phyloP scores from a whole-genome alignment of 2,113 vertebrate species.

The Nipponia nippon region DNA sequence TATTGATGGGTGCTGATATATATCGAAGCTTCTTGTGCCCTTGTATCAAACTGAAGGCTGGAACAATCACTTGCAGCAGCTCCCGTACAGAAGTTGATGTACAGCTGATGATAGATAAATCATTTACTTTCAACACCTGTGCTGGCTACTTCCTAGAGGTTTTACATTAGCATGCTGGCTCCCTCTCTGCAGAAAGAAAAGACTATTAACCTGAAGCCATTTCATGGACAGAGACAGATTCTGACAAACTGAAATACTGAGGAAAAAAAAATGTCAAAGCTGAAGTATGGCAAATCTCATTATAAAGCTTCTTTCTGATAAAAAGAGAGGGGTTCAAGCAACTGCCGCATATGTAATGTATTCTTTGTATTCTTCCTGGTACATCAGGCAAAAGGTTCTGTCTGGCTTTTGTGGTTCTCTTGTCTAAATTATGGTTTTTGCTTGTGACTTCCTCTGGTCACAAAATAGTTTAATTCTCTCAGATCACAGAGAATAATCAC shows the following conservation, averaged over 20 bases:
- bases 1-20: not conserved
- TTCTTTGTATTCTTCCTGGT: not conserved
- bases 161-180: slow-evolving; percentile 10
- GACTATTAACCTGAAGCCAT: not conserved
- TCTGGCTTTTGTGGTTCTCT: not conserved
- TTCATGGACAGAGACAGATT: not conserved
- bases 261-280: not conserved
- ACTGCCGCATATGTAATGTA: not conserved
- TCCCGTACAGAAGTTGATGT: not conserved
- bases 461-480: not conserved
- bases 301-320: not conserved
- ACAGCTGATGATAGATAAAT: slow-evolving; percentile 15
- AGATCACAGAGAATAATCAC: not conserved
- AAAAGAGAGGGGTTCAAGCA: not conserved
- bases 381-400: not conserved
- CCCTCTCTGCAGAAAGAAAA: not conserved
- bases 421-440: not conserved
- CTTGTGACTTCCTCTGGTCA: not conserved
- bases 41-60: not conserved
- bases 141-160: not conserved
- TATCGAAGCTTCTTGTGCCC: not conserved
- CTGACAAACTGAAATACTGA: not conserved
- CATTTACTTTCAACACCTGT: slow-evolving; percentile 24
- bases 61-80: not conserved
- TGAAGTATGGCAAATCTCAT: not conserved